Conservation (phyloP, 2,888 invertebrate genomes). For the Griposia aprilina region DNA sequence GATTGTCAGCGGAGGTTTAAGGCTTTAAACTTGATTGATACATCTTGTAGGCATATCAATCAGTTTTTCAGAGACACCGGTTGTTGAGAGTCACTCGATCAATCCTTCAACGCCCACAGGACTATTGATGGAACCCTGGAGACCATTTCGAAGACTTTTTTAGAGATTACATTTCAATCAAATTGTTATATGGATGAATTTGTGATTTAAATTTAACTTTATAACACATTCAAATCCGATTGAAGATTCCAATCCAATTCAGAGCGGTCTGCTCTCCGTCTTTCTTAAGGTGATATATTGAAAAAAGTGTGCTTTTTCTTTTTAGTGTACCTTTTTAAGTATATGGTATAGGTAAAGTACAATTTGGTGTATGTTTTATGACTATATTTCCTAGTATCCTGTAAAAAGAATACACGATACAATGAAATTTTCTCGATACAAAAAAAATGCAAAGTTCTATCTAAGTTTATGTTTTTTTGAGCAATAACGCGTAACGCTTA, state of each 20-base stretch:
- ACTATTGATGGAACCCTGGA: conserved; percentile 30
- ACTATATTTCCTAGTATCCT: no score
- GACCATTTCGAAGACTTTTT: conserved; percentile 30
- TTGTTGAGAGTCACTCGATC: conserved; percentile 45
- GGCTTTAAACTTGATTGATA: conserved; percentile 28
- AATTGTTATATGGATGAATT: conserved; percentile 17
- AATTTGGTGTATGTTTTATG: no score
- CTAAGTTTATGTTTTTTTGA: no score
- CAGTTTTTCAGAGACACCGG: conserved; percentile 33
- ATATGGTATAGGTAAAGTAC: no score
- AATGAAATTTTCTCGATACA: no score
- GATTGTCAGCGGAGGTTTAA: conserved; percentile 1
- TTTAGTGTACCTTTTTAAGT: no score
- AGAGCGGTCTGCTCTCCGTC: background rate
- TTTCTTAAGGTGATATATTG: no score
- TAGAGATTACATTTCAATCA: conserved; percentile 34
- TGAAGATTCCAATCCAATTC: background rate
- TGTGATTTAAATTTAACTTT: conserved; percentile 11
- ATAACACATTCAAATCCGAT: conserved; percentile 1
- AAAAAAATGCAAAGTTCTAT: no score
- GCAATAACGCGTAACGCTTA: no score
- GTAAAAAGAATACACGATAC: no score
- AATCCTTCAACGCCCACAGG: conserved; percentile 37
- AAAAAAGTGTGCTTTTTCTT: no score
- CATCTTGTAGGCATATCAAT: conserved; percentile 45